phyloP scores from a whole-genome alignment of 2,113 vertebrate species.

The Cyphomyrus discorhynchus region DNA sequence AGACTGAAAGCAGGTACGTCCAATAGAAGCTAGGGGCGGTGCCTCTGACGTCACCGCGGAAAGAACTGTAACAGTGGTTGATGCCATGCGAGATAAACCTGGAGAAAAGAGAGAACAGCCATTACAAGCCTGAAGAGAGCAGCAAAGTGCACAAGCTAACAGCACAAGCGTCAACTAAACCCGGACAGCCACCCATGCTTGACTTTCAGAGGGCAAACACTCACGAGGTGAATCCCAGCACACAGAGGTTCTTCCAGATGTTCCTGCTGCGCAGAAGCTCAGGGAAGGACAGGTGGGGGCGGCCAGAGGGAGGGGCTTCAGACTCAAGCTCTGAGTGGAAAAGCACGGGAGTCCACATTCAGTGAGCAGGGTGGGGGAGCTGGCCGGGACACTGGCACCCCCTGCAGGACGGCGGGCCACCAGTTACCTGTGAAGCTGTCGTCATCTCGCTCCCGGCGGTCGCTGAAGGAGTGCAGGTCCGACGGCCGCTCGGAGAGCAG shows the following conservation, averaged over 20 bases:
- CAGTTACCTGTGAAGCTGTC: slow-evolving; percentile 63
- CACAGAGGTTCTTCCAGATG: slow-evolving; percentile 84
- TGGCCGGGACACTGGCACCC: neutral
- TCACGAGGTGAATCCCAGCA: slow-evolving; percentile 85
- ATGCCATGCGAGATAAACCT: slow-evolving; percentile 85
- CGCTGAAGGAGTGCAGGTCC: slow-evolving; percentile 67
- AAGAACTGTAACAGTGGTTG: slow-evolving; percentile 78
- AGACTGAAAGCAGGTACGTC: slow-evolving; percentile 74
- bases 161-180: neutral
- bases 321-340: slow-evolving; percentile 66
- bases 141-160: neutral
- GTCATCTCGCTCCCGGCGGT: slow-evolving; percentile 63
- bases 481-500: slow-evolving; percentile 67
- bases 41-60: slow-evolving; percentile 65
- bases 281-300: slow-evolving; percentile 60
- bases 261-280: slow-evolving; percentile 76
- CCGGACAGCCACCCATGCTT: neutral
- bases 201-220: slow-evolving; percentile 31
- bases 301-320: slow-evolving; percentile 50
- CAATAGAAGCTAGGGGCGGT: slow-evolving; percentile 71
- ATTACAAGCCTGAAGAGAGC: neutral
- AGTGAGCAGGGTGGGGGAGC: neutral
- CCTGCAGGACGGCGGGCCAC: neutral
- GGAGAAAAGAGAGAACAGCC: slow-evolving; percentile 14
- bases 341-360: neutral